A percentile compares a stretch with the other conserved stretches of the same genome.
Evolutionary conservation across 2,797 vertebrate species (phyloP).

Genomic region (Xenops minutus): DNA sequence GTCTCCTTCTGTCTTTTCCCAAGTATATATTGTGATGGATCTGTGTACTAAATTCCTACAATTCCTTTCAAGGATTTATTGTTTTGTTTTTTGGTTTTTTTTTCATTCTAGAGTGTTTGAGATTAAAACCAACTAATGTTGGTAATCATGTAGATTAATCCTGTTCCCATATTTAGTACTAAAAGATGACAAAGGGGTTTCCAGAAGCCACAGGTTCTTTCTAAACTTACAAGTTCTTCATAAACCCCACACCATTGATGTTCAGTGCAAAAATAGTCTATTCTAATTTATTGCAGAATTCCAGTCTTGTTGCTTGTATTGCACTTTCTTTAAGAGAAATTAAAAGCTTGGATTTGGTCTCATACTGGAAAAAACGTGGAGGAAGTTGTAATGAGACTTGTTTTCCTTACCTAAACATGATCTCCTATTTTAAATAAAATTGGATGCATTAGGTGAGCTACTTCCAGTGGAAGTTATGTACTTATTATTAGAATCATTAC

Average conservation of each 20-base stretch:
- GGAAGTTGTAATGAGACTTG: background rate
- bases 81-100: background rate
- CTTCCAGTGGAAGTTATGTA: background rate
- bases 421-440: background rate
- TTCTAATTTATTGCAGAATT: background rate
- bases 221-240: background rate
- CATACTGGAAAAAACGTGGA: background rate
- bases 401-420: background rate
- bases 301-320: background rate
- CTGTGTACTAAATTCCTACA: background rate
- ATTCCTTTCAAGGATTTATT: background rate
- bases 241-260: background rate
- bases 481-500: background rate
- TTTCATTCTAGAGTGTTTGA: background rate
- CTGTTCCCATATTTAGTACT: rapidly evolving
- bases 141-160: background rate
- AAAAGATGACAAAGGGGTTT: background rate
- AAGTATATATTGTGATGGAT: background rate
- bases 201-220: background rate
- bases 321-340: background rate
- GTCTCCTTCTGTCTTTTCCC: background rate
- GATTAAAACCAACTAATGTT: background rate
- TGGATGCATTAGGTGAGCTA: background rate
- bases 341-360: background rate
- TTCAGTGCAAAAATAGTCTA: background rate